Evolutionary conservation across 2,113 vertebrate species (phyloP).

Genomic region (Anguilla rostrata): DNA sequence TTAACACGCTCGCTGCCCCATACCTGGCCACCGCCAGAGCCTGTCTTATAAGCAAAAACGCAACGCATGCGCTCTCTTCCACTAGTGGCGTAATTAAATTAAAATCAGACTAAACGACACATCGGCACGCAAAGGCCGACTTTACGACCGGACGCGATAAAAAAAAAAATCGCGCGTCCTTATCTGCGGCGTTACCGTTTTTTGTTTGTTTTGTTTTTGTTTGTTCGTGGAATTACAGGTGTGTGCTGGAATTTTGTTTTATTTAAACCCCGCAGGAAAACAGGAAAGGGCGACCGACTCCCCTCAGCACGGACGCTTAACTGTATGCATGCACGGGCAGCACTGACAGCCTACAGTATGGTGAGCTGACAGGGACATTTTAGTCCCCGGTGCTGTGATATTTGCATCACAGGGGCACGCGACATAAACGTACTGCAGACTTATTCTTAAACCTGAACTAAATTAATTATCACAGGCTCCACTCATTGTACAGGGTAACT

Average conservation of each 20-base stretch:
- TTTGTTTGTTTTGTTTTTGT: slow-evolving; percentile 39
- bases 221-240: slow-evolving; percentile 44
- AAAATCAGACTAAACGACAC: slow-evolving; percentile 78
- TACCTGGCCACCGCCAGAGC: slow-evolving; percentile 83
- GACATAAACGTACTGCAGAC: not conserved
- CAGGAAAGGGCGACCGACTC: slow-evolving; percentile 46
- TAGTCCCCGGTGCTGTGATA: slow-evolving; percentile 60
- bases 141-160: slow-evolving; percentile 50
- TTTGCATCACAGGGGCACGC: slow-evolving; percentile 52
- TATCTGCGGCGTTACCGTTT: slow-evolving; percentile 45
- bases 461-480: slow-evolving; percentile 11
- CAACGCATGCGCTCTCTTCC: slow-evolving; percentile 70
- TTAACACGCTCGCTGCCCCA: slow-evolving; percentile 82
- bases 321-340: slow-evolving; percentile 59
- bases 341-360: slow-evolving; percentile 47
- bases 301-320: slow-evolving; percentile 52
- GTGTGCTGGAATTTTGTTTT: slow-evolving; percentile 54
- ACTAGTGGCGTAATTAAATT: slow-evolving; percentile 76
- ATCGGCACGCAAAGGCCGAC: slow-evolving; percentile 66
- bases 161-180: slow-evolving; percentile 37
- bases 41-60: slow-evolving; percentile 75
- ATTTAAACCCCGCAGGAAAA: slow-evolving; percentile 54
- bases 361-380: slow-evolving; percentile 47
- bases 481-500: no score
- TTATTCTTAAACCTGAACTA: not conserved